Percentiles rank a stretch among this genome's conserved stretches.
Conservation (phyloP, 2,888 invertebrate genomes). For the Elegia similella region DNA sequence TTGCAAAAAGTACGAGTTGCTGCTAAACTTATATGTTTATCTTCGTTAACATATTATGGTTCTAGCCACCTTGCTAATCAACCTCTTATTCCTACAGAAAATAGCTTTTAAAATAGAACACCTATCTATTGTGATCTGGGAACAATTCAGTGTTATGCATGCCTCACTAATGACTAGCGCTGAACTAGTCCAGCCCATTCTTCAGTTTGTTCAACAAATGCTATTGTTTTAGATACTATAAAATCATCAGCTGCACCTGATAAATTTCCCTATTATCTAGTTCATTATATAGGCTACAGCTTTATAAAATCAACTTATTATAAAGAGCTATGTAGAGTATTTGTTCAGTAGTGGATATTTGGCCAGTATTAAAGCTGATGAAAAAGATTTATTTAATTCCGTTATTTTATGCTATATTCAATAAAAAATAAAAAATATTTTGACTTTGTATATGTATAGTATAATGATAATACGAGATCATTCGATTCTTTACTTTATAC, state of each 20-base stretch:
- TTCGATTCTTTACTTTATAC: too few species aligned
- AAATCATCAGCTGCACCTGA: background rate
- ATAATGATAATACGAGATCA: too few species aligned
- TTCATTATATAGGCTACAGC: background rate
- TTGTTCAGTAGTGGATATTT: too few species aligned
- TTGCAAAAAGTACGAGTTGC: too few species aligned
- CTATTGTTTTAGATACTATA: background rate
- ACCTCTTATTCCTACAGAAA: background rate
- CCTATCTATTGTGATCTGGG: background rate
- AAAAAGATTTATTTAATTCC: too few species aligned
- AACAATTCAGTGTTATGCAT: slow-evolving; percentile 12
- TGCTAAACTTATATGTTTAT: too few species aligned
- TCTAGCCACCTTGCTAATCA: background rate
- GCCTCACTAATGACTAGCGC: slow-evolving; percentile 3
- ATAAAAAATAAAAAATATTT: too few species aligned
- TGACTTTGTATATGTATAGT: too few species aligned
- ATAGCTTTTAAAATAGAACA: background rate
- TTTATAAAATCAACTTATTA: too few species aligned
- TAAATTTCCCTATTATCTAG: background rate
- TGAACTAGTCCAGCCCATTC: background rate
- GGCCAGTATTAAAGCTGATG: too few species aligned
- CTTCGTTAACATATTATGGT: background rate
- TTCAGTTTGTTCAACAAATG: slow-evolving; percentile 7
- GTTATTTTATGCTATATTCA: too few species aligned
- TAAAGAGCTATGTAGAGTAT: too few species aligned